phyloP scores from a whole-genome alignment of 2,888 invertebrate species.

The Fragum sueziense region DNA sequence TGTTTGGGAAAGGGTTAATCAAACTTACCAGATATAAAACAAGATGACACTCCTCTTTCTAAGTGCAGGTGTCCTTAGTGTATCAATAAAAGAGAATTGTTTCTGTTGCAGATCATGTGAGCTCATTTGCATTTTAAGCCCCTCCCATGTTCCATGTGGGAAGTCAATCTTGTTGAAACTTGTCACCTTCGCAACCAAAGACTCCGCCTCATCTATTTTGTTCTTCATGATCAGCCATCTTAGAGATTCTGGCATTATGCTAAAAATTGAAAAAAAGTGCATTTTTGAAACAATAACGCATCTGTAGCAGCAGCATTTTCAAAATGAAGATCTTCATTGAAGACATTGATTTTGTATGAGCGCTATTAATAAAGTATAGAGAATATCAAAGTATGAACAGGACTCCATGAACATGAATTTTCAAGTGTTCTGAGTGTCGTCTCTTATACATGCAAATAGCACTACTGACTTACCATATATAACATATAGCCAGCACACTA shows the following conservation, averaged over 20 bases:
- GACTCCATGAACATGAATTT: too few species aligned
- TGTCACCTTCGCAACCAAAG: conserved; percentile 64
- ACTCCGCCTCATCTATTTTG: conserved; percentile 65
- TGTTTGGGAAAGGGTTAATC: too few species aligned
- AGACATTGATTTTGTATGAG: too few species aligned
- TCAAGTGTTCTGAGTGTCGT: too few species aligned
- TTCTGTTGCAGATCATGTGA: conserved; percentile 33
- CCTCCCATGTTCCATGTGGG: conserved; percentile 63
- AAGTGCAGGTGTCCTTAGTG: conserved; percentile 73
- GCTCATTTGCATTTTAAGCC: conserved; percentile 59
- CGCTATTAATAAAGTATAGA: too few species aligned
- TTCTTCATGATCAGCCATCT: conserved; percentile 76
- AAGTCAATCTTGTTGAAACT: conserved; percentile 67
- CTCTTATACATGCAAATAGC: background rate
- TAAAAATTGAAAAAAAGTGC: too few species aligned
- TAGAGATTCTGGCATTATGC: conserved; percentile 78
- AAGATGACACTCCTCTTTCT: conserved; percentile 75
- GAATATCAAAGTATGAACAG: too few species aligned
- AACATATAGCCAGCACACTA: conserved; percentile 82
- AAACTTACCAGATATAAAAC: conserved; percentile 78
- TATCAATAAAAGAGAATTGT: conserved; percentile 68
- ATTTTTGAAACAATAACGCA: too few species aligned
- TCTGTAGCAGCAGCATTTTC: too few species aligned
- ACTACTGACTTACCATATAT: conserved; percentile 78
- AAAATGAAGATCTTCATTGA: too few species aligned